A percentile compares a stretch with the other conserved stretches of the same genome.
Conservation (phyloP, 2,888 invertebrate genomes). For the Altica lythri region DNA sequence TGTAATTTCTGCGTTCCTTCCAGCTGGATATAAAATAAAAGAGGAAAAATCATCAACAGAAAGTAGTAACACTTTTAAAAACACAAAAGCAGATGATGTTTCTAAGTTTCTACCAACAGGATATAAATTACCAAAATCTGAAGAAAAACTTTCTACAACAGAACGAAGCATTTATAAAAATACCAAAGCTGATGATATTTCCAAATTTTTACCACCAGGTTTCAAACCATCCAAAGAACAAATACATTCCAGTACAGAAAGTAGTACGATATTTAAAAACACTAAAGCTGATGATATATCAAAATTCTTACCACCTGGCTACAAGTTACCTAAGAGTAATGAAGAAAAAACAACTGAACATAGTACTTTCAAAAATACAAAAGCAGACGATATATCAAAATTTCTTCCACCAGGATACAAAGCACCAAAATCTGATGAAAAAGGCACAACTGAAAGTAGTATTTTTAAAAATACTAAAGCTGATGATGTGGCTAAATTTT, state of each 20-base stretch:
- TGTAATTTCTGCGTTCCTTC: conserved; percentile 54
- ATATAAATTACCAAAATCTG: conserved; percentile 22
- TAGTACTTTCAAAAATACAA: conserved; percentile 25
- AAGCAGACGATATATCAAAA: conserved; percentile 50
- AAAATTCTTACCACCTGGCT: conserved; percentile 57
- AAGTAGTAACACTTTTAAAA: conserved; percentile 34
- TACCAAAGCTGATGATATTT: conserved; percentile 63
- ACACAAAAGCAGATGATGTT: conserved; percentile 24
- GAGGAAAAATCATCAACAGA: conserved; percentile 25
- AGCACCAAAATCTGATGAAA: conserved; percentile 46
- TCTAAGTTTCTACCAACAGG: conserved; percentile 30
- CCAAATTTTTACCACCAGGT: conserved; percentile 68
- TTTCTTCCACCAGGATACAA: conserved; percentile 59
- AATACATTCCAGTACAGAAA: conserved; percentile 23
- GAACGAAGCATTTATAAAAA: conserved; percentile 55
- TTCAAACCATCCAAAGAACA: conserved; percentile 58
- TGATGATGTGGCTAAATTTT: conserved; percentile 52
- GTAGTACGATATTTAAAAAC: conserved; percentile 8
- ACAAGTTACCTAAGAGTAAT: conserved; percentile 55
- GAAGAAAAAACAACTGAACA: conserved; percentile 28
- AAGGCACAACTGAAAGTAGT: conserved; percentile 26
- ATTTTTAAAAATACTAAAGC: conserved; percentile 54
- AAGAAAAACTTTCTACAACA: conserved; percentile 19
- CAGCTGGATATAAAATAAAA: conserved; percentile 57
- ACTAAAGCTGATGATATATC: too few relatives aligned